Percentiles rank a stretch among this genome's conserved stretches.
Evolutionary conservation across 2,797 vertebrate genomes (phyloP).

Genomic region (Coilia nasus): DNA sequence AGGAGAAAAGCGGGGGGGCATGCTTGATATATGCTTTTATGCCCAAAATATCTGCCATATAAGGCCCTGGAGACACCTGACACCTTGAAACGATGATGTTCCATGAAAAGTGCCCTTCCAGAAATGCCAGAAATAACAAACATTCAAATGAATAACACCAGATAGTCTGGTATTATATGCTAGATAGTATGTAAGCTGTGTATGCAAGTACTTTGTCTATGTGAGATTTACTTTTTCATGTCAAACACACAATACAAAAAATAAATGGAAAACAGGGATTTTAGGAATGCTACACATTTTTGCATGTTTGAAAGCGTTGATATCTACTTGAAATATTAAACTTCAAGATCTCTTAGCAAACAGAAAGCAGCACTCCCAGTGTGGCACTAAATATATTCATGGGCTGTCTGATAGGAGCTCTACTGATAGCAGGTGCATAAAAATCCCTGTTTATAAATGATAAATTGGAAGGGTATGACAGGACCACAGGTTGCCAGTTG

Average conservation of each 20-base stretch:
- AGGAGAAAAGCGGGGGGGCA: neutral
- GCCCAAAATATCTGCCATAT: neutral
- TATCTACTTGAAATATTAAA: conserved; percentile 71
- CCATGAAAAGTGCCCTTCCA: neutral
- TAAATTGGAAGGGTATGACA: conserved; percentile 57
- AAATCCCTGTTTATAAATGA: conserved; percentile 69
- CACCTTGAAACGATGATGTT: neutral
- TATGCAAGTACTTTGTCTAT: neutral
- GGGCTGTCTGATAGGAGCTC: conserved; percentile 53
- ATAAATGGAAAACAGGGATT: neutral
- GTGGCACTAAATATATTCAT: conserved; percentile 72
- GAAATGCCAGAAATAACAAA: neutral
- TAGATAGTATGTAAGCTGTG: neutral
- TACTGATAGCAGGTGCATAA: conserved; percentile 65
- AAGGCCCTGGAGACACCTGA: neutral
- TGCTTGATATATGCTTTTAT: conserved; percentile 1
- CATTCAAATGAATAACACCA: neutral
- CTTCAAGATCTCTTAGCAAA: conserved; percentile 56
- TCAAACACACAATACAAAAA: conserved; percentile 30
- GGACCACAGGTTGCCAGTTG: conserved; percentile 52
- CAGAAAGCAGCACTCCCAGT: conserved; percentile 67
- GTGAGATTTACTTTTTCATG: neutral
- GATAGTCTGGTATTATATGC: no score
- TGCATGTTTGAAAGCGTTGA: conserved; percentile 33
- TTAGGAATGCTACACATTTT: neutral